Base-by-base conservation (phyloP, 2,113 vertebrate species). In the Zosterops borbonicus region DNA sequence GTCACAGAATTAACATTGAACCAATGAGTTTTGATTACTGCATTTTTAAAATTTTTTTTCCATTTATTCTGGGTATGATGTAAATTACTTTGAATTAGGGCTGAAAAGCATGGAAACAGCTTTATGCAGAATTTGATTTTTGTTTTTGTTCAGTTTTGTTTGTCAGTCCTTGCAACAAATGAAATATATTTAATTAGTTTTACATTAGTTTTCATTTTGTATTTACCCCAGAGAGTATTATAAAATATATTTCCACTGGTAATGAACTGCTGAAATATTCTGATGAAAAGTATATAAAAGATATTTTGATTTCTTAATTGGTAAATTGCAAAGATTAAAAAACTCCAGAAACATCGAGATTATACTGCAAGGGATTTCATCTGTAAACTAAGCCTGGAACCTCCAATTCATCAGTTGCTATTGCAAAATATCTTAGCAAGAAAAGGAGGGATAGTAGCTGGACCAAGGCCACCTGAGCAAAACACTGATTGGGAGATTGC, bases 401-500 rank as follows among this genome's bases (percentile, higher is more conserved):
- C 41, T 86, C 37, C 16, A 68, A 28, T 27, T 63, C 73, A 73
- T 73, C 31, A 52, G 46, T 49, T 89, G 80, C 76, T 90, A 65
- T 82, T 97, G 90, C 83, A 90, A 95, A 88, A 95, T 68, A 74
- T 11, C 69, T 74, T 63, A 81, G 60, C 31, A 76, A 87, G 19
- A 63, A 63, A 90, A 65, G 67, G 89, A 88, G 42, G 56, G 10
- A 56, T 25, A 68, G 83, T 67, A 69, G 80, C 63, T 96, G 81
- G 68, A 96, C 24, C 37, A 52, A 85, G 25, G 79, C 76, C 93
- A 93, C 44, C 60, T 89, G 73, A 92, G 77, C 33, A 94, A 77
- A 87, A 44, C 59, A 35, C n/a, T 76, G 87, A 58, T 79, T 90
- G 90, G 62, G 71, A 94, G 53, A 82, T 42, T 74, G 65, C 46